Percentiles rank a stretch among this genome's conserved stretches.
phyloP scores from a whole-genome alignment of 2,113 vertebrate genomes.

The Prochilodus magdalenae region DNA sequence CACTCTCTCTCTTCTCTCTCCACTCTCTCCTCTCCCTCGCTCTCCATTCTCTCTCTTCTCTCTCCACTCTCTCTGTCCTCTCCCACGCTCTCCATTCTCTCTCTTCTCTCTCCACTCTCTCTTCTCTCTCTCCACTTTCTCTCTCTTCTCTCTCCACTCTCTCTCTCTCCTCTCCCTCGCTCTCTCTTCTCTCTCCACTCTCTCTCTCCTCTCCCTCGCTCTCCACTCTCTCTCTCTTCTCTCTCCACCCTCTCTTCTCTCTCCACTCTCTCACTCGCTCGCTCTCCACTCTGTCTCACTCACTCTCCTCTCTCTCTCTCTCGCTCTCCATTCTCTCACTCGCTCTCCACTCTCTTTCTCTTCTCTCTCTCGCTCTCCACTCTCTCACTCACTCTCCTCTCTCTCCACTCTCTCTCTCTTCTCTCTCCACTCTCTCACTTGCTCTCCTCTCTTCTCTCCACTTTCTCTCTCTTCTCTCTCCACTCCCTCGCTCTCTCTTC shows the following conservation, averaged over 20 bases:
- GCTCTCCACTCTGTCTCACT: background rate
- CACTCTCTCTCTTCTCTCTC: too few species aligned
- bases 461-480: background rate
- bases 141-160: background rate
- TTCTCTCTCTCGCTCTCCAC: constrained; percentile 31
- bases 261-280: constrained; percentile 9
- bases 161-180: background rate
- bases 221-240: background rate
- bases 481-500: background rate
- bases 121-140: constrained; percentile 34
- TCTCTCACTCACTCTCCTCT: background rate
- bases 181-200: too few species aligned
- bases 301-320: constrained; percentile 25
- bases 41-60: background rate
- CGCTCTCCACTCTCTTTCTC: background rate
- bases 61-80: constrained; percentile 30
- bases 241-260: too few species aligned
- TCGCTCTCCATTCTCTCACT: background rate
- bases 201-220: constrained; percentile 21
- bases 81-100: background rate
- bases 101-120: too few species aligned
- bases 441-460: too few species aligned
- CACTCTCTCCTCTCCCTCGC: constrained; percentile 20
- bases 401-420: background rate
- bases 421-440: constrained; percentile 37